Conservation (phyloP, 1,140 invertebrate genomes). For the Bombus waltoni region DNA sequence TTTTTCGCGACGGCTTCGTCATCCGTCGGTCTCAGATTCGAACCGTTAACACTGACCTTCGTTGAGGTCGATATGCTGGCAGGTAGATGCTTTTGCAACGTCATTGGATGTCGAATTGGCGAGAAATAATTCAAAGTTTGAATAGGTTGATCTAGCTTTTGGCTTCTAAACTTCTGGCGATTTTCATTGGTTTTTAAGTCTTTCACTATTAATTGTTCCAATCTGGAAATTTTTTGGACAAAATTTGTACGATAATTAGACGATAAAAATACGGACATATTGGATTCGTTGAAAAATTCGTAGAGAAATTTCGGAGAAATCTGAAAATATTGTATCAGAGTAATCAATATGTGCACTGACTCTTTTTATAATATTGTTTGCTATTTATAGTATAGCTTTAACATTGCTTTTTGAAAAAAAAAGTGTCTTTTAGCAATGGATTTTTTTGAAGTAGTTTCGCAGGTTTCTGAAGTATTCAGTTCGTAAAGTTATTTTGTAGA, state of each 20-base stretch:
- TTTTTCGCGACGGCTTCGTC: background rate
- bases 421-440: background rate
- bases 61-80: conserved; percentile 6
- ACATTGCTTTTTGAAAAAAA: background rate
- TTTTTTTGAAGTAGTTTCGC: background rate
- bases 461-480: too few relatives aligned
- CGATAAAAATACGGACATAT: background rate
- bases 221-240: background rate
- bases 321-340: too few relatives aligned
- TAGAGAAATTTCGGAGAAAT: background rate
- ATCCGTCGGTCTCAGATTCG: background rate
- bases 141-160: background rate
- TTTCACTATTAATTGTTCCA: background rate
- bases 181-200: rapidly evolving
- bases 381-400: background rate
- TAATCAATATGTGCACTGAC: background rate
- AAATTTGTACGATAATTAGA: background rate
- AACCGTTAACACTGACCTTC: background rate
- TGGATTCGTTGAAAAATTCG: background rate
- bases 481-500: background rate
- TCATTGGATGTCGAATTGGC: background rate
- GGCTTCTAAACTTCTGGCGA: too few relatives aligned
- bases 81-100: background rate
- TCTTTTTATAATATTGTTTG: background rate
- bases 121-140: background rate